A percentile compares a stretch with the other conserved stretches of the same genome.
These are phyloP conservation scores for Ptychoptera albimana DNA, from an alignment of 2,888 invertebrate species.

Conservation along the genomic window DNA sequence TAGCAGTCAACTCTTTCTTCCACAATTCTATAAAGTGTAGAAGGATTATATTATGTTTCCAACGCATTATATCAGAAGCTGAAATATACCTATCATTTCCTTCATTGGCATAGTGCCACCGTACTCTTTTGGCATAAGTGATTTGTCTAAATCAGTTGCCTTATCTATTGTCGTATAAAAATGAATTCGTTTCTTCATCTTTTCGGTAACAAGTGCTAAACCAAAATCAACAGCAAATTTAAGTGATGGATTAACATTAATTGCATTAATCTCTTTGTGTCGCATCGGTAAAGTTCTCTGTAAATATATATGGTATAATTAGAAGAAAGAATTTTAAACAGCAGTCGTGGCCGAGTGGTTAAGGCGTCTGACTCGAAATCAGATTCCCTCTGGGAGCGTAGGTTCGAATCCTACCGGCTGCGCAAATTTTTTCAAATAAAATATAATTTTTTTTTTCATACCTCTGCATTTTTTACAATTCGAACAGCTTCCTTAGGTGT, in stretches of 20 bases:
- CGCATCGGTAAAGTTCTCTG: slow-evolving; percentile 62
- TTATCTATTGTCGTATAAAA: slow-evolving; percentile 48
- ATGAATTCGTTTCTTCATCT: slow-evolving; percentile 52
- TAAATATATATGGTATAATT: slow-evolving; percentile 13
- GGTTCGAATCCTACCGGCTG: slow-evolving; percentile 62
- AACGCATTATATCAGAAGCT: no score
- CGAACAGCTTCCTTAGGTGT: slow-evolving; percentile 63
- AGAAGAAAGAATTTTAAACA: slow-evolving; percentile 5
- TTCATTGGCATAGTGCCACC: slow-evolving; percentile 70
- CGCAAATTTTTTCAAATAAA: slow-evolving; percentile 22
- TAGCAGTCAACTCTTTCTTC: slow-evolving; percentile 47
- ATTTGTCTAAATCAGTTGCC: slow-evolving; percentile 37
- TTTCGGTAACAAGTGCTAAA: slow-evolving; percentile 59
- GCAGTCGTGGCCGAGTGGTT: slow-evolving; percentile 61
- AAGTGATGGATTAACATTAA: slow-evolving; percentile 56
- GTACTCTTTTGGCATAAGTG: slow-evolving; percentile 60
- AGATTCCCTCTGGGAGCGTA: slow-evolving; percentile 30
- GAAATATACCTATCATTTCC: slow-evolving; percentile 60
- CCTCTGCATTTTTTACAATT: slow-evolving; percentile 69
- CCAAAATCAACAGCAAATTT: slow-evolving; percentile 64
- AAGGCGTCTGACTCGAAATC: slow-evolving; percentile 61
- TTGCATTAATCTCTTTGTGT: slow-evolving; percentile 63
- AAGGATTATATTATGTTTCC: slow-evolving; percentile 16
- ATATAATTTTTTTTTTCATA: slow-evolving; percentile 18
- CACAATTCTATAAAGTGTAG: slow-evolving; percentile 55